phyloP scores from a whole-genome alignment of 1,140 invertebrate genomes.

The Globodera rostochiensis region DNA sequence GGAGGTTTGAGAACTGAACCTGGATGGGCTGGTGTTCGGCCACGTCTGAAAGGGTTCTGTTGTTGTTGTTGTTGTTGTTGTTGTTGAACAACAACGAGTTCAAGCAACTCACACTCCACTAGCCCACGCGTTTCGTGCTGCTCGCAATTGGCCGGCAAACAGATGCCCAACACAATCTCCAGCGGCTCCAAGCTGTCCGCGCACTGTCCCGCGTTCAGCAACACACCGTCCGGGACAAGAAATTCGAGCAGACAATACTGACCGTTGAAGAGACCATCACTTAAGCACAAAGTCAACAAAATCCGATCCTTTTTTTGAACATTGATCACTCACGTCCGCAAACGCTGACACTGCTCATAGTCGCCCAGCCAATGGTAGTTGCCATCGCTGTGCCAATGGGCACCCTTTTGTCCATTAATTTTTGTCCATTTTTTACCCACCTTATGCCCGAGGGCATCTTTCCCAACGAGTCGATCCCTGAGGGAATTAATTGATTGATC shows the following conservation, averaged over 20 bases:
- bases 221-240: slow-evolving; percentile 43
- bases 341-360: slow-evolving; percentile 57
- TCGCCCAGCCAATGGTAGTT: slow-evolving; percentile 65
- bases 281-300: slow-evolving; percentile 30
- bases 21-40: slow-evolving; percentile 39
- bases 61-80: neutral
- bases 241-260: slow-evolving; percentile 62
- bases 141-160: slow-evolving; percentile 46
- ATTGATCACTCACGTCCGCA: slow-evolving; percentile 9
- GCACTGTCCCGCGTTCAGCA: slow-evolving; percentile 28
- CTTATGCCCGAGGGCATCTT: slow-evolving; percentile 63
- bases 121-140: slow-evolving; percentile 40
- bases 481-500: slow-evolving; percentile 28
- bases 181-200: slow-evolving; percentile 31
- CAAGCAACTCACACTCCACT: slow-evolving; percentile 41
- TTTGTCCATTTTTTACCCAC: neutral
- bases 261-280: slow-evolving; percentile 55
- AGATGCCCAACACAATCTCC: slow-evolving; percentile 46
- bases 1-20: slow-evolving; percentile 26
- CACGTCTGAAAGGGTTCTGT: slow-evolving; percentile 43
- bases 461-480: slow-evolving; percentile 62
- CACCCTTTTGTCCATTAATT: neutral
- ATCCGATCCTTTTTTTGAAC: neutral
- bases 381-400: slow-evolving; percentile 44
- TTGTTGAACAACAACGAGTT: neutral